Conservation (phyloP, 2,888 invertebrate species). For the Pyrgus malvae region DNA sequence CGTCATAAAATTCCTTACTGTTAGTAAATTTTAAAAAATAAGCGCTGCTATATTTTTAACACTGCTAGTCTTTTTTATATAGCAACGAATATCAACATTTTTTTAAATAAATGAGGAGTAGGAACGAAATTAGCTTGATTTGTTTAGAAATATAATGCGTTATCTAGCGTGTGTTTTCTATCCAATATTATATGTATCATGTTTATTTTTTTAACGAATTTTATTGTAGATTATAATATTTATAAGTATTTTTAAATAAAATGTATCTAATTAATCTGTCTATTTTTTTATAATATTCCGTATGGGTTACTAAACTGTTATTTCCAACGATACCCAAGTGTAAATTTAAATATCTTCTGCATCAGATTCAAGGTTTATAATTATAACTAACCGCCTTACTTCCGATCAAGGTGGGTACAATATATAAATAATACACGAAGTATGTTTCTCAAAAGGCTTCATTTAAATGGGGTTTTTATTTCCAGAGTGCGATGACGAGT, state of each 20-base stretch:
- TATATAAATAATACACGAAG: neutral
- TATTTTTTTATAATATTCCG: conserved; percentile 34
- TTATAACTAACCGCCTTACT: conserved; percentile 26
- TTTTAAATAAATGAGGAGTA: conserved; percentile 7
- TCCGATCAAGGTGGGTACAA: conserved; percentile 32
- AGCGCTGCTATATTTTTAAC: neutral
- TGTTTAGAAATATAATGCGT: conserved; percentile 31
- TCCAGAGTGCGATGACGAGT: conserved; percentile 78
- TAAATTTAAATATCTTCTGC: neutral
- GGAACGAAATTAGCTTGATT: conserved; percentile 2
- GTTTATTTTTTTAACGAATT: conserved; percentile 69
- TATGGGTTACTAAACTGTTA: neutral
- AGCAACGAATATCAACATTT: neutral
- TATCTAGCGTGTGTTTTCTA: conserved; percentile 44
- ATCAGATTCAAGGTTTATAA: conserved; percentile 13
- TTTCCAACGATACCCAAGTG: neutral
- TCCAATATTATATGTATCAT: conserved; percentile 43
- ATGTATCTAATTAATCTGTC: conserved; percentile 42
- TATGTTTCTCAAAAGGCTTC: neutral
- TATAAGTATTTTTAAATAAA: conserved; percentile 52
- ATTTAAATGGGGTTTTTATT: conserved; percentile 45
- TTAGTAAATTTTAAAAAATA: neutral
- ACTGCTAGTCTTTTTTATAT: conserved; percentile 6
- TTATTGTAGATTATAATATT: conserved; percentile 51
- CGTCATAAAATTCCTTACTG: too few species aligned